A percentile compares a stretch with the other conserved stretches of the same genome.
Evolutionary conservation across 2,888 invertebrate genomes (phyloP).

Genomic region (Habroteleia sp.): DNA sequence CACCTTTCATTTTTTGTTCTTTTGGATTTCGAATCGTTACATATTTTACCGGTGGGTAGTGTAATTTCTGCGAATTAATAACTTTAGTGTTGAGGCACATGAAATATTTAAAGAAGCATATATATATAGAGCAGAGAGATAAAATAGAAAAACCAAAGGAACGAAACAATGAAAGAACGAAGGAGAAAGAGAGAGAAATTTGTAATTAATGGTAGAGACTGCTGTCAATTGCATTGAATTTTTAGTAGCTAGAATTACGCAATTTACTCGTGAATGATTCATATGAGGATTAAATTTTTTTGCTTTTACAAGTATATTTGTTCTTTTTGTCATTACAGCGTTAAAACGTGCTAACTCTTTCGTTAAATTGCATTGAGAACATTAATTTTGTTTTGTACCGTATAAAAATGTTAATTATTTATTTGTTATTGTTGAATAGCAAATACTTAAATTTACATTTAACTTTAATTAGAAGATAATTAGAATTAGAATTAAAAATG

Average conservation of each 20-base stretch:
- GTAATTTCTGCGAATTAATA: constrained; percentile 27
- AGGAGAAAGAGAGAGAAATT: neutral
- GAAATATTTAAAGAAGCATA: constrained; percentile 27
- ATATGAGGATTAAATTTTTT: constrained; percentile 24
- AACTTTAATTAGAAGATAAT: no score
- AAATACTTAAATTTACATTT: no score
- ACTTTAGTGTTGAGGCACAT: constrained; percentile 14
- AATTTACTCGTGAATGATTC: constrained; percentile 40
- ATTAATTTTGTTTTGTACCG: no score
- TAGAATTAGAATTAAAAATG: no score
- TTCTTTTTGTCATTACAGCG: no score
- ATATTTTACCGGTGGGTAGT: constrained; percentile 21
- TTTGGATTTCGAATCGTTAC: constrained; percentile 11
- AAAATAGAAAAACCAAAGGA: constrained; percentile 15
- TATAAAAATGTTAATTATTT: no score
- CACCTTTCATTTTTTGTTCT: constrained; percentile 20
- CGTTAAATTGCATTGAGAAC: no score
- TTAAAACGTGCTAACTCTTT: no score
- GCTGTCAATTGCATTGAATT: constrained; percentile 34
- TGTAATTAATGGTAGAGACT: constrained; percentile 8
- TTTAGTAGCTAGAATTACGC: constrained; percentile 25
- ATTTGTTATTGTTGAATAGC: no score
- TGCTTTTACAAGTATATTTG: no score
- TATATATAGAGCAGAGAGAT: neutral
- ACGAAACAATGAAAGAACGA: neutral